These are phyloP conservation scores for Latrodectus geometricus DNA, from an alignment of 1,140 invertebrate genomes.

Conservation along the genomic window DNA sequence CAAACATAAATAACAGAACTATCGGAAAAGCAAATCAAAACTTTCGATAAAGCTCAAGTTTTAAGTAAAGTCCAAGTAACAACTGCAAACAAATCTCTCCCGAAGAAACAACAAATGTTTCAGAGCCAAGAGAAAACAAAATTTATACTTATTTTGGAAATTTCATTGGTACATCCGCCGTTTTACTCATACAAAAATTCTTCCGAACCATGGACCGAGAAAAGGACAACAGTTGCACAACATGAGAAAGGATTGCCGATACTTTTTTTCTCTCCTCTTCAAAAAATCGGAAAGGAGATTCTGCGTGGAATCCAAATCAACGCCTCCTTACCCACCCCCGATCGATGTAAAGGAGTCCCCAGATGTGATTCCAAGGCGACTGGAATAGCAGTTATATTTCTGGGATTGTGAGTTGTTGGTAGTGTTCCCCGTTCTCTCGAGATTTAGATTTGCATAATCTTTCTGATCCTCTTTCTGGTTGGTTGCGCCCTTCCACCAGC, in stretches of 20 bases:
- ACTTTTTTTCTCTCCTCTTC: constrained; percentile 5
- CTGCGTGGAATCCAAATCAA: background rate
- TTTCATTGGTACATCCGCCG: background rate
- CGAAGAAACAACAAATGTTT: too few relatives aligned
- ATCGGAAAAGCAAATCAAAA: too few relatives aligned
- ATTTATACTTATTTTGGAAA: background rate
- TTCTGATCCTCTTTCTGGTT: constrained; percentile 37
- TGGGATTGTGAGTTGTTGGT: background rate
- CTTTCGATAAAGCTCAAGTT: too few relatives aligned
- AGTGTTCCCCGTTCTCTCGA: constrained; percentile 25
- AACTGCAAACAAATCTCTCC: too few relatives aligned
- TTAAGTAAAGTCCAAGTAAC: too few relatives aligned
- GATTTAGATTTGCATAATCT: constrained; percentile 47
- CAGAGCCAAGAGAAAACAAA: too few relatives aligned
- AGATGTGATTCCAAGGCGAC: background rate
- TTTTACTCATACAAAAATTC: background rate
- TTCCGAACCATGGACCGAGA: background rate
- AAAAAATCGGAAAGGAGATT: background rate
- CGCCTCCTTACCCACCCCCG: background rate
- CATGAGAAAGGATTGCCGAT: background rate
- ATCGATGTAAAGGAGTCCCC: background rate
- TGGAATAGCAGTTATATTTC: background rate
- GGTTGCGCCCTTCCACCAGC: background rate
- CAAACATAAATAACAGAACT: too few relatives aligned
- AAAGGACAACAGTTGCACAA: constrained; percentile 9